These are phyloP conservation scores for Thereva nobilitata DNA, from an alignment of 2,888 invertebrate genomes.

Conservation along the genomic window DNA sequence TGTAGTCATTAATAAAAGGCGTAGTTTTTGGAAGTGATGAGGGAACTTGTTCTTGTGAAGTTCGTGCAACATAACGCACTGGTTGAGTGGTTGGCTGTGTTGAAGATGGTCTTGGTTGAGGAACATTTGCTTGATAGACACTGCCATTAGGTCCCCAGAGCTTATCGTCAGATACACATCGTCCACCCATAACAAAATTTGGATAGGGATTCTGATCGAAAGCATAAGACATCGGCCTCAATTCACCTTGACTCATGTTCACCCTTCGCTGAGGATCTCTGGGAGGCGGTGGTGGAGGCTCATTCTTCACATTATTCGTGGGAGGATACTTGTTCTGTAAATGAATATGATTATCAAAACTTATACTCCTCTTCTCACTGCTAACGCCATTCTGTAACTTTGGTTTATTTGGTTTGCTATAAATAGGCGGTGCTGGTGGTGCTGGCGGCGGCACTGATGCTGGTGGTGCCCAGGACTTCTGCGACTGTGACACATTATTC, in stretches of 20 bases:
- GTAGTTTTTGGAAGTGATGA: neutral
- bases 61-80: slow-evolving; percentile 31
- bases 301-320: slow-evolving; percentile 51
- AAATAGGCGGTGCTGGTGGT: slow-evolving; percentile 8
- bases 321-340: slow-evolving; percentile 50
- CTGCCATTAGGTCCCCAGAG: slow-evolving; percentile 54
- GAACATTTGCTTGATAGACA: slow-evolving; percentile 48
- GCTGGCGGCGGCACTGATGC: slow-evolving; percentile 21
- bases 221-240: slow-evolving; percentile 62
- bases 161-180: slow-evolving; percentile 58
- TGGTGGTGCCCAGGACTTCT: neutral
- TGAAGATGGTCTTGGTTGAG: slow-evolving; percentile 48
- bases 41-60: slow-evolving; percentile 6
- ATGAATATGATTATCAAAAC: slow-evolving; percentile 57
- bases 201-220: slow-evolving; percentile 56
- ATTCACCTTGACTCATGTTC: slow-evolving; percentile 55
- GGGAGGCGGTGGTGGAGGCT: slow-evolving; percentile 81
- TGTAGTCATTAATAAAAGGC: slow-evolving; percentile 59
- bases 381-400: slow-evolving; percentile 48
- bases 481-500: neutral
- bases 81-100: slow-evolving; percentile 39
- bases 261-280: slow-evolving; percentile 69
- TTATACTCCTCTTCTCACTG: slow-evolving; percentile 54
- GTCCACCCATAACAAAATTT: slow-evolving; percentile 46
- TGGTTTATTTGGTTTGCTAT: slow-evolving; percentile 47